Base-by-base conservation (phyloP, 2,888 invertebrate species). In the Drosophila acutilabella region DNA sequence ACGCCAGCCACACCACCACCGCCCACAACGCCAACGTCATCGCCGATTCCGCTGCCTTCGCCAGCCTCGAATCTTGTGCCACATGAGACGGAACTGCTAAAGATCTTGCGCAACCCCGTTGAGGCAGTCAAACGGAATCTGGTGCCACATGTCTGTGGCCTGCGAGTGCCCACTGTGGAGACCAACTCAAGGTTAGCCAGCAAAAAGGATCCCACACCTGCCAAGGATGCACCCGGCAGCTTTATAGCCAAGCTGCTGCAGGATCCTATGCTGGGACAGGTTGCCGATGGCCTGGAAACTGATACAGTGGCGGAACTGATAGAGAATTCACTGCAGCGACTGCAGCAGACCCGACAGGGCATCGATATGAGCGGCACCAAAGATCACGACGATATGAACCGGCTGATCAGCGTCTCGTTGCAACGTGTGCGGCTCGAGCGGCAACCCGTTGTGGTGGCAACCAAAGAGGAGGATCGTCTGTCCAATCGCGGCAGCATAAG, bases 101-200 rank as follows among this genome's bases (percentile, higher is more conserved):
- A 94, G 73, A 93, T 95, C 71, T 89, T 96, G 42, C 93, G 93
- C 75, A 95, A 96, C 92, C 96, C 96, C 0, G 96, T 96, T 8
- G 96, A 96, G 93, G 96, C 96, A 14, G 95, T 96, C 4, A 94
- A 94, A 86, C 93, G 95, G 79, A 96, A 96, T 91, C 93, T 96
- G 73, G 95, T 96, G 85, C 96, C 96, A 47, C 96, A 96, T 90
- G 95, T 96, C 57, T 96, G 96, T 92, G 96, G 96, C 30, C 95
- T 95, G 91, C 89, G 92, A 80, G 93, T 93, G 71, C 67, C 80
- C 13, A 30, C 33, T 2, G 20, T 61, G 8, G 70, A 47, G 50
- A 18, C 14, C 7, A 33, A 0, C 13, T 1, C 20, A 4, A 56
- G 51, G 3, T 7, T 10, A 20, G 13, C 7, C 14, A 26, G 93